These are phyloP conservation scores for Talpa occidentalis DNA, from an alignment of 2,113 vertebrate species.

Conservation along the genomic window DNA sequence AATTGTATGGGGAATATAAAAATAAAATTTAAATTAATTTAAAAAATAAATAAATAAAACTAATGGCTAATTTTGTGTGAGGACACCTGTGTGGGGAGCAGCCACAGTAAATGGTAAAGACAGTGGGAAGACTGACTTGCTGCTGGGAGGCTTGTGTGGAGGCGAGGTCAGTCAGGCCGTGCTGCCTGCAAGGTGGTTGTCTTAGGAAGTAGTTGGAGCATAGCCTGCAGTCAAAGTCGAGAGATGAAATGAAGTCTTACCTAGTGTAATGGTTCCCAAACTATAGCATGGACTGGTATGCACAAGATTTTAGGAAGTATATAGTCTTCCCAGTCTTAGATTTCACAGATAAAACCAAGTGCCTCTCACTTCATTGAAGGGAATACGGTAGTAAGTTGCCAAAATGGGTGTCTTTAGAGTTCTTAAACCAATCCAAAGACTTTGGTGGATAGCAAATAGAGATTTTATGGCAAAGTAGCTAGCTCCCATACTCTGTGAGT, in stretches of 20 bases:
- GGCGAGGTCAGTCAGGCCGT: background rate
- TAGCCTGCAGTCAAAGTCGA: background rate
- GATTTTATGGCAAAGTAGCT: background rate
- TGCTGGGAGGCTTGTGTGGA: no score
- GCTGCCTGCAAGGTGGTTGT: background rate
- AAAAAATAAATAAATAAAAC: no score
- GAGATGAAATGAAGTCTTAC: background rate
- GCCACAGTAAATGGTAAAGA: background rate
- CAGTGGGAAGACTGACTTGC: background rate
- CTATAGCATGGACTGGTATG: background rate
- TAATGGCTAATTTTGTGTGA: background rate
- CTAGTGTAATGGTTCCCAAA: background rate
- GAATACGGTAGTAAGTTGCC: background rate
- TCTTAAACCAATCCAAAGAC: background rate
- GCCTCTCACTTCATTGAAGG: background rate
- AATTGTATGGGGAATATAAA: no score
- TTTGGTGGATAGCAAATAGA: slow-evolving; percentile 36
- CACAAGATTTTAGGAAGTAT: background rate
- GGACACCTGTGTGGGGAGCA: background rate
- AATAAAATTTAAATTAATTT: no score
- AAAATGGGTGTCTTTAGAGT: slow-evolving; percentile 18
- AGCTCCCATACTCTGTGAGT: background rate
- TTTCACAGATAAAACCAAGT: slow-evolving; percentile 14
- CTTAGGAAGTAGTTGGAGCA: background rate
- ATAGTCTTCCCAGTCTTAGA: background rate